A percentile compares a stretch with the other conserved stretches of the same genome.
Evolutionary conservation across 2,888 invertebrate genomes (phyloP).

Genomic region (Sarcophaga rosellei): DNA sequence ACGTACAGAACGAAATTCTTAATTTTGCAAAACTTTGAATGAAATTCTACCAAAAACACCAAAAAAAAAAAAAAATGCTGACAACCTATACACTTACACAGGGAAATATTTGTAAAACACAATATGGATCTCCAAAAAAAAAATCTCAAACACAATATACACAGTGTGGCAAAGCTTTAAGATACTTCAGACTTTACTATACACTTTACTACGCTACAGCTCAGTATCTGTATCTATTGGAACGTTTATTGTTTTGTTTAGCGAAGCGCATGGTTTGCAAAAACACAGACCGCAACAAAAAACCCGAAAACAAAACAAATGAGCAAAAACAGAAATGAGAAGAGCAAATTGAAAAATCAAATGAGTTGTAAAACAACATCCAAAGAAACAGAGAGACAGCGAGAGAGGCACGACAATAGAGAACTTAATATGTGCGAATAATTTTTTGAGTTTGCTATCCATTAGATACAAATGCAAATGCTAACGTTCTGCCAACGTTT

Average conservation of each 20-base stretch:
- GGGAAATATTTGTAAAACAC: conserved; percentile 32
- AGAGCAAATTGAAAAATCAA: conserved; percentile 2
- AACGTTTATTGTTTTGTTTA: conserved; percentile 51
- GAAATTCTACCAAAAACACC: conserved; percentile 34
- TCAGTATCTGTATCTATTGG: conserved; percentile 40
- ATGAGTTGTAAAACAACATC: neutral
- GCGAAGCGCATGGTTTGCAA: conserved; percentile 49
- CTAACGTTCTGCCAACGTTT: conserved; percentile 13
- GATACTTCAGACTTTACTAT: neutral
- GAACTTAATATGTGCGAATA: conserved; percentile 32
- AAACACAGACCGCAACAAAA: conserved; percentile 23
- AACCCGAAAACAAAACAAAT: neutral
- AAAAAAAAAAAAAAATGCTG: neutral
- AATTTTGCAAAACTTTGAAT: conserved; percentile 18
- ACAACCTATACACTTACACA: conserved; percentile 46
- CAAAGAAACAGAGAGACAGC: neutral
- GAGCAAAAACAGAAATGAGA: neutral
- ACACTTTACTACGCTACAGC: neutral
- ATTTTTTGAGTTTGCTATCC: conserved; percentile 28
- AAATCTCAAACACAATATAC: conserved; percentile 16
- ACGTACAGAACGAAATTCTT: neutral
- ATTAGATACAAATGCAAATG: neutral
- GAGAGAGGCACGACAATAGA: neutral
- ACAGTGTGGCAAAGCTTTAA: conserved; percentile 40
- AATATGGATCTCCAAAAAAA: conserved; percentile 36